Conservation (phyloP, 2,888 invertebrate species). For the Oscheius onirici region DNA sequence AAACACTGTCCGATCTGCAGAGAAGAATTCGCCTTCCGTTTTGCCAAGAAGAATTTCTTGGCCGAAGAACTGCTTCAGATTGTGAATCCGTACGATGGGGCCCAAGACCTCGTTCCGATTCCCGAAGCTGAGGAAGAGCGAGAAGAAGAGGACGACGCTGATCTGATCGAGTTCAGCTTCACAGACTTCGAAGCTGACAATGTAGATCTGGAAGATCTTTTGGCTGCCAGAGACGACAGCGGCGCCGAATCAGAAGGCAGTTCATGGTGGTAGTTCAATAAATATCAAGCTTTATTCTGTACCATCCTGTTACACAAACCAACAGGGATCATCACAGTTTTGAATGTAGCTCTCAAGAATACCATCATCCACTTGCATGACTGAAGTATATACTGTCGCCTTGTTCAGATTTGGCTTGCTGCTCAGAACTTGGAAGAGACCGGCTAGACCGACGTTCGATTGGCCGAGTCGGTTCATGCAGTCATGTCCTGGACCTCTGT, state of each 20-base stretch:
- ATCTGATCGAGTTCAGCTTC: too few relatives aligned
- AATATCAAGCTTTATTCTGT: not conserved
- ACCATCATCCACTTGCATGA: slow-evolving; percentile 40
- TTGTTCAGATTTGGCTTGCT: slow-evolving; percentile 45
- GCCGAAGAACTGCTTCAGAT: not conserved
- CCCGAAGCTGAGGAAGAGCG: too few relatives aligned
- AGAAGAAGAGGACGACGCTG: too few relatives aligned
- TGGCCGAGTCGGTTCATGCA: slow-evolving; percentile 73
- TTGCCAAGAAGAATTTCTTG: not conserved
- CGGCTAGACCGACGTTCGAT: slow-evolving; percentile 65
- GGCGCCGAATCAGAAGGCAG: too few relatives aligned
- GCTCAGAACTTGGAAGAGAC: slow-evolving; percentile 72
- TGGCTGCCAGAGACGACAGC: too few relatives aligned
- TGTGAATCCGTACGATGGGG: too few relatives aligned
- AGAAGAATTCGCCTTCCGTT: not conserved
- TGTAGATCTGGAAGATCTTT: too few relatives aligned
- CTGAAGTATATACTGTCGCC: slow-evolving; percentile 42
- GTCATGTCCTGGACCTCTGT: slow-evolving; percentile 73
- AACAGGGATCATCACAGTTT: slow-evolving; percentile 42
- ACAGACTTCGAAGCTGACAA: too few relatives aligned
- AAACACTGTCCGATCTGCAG: not conserved
- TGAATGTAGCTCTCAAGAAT: slow-evolving; percentile 33
- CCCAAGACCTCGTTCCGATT: too few relatives aligned
- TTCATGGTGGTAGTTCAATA: too few relatives aligned
- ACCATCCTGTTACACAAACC: slow-evolving; percentile 34